These are phyloP conservation scores for Pantelozetes paolii DNA, from an alignment of 2,888 invertebrate genomes.

Conservation along the genomic window DNA sequence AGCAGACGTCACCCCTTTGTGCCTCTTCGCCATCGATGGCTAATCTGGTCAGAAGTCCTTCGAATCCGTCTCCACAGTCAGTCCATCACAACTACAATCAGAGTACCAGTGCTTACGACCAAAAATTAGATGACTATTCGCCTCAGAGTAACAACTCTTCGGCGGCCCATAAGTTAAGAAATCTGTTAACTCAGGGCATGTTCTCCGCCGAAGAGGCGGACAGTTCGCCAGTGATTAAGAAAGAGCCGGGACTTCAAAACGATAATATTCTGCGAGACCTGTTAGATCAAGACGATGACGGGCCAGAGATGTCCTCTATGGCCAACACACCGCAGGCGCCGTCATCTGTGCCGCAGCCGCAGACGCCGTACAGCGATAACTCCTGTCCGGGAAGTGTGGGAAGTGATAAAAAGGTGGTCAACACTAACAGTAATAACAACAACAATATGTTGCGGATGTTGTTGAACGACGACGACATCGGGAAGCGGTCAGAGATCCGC, in stretches of 20 bases:
- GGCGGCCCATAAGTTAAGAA: constrained; percentile 55
- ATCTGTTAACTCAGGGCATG: constrained; percentile 57
- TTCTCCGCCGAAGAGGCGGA: neutral
- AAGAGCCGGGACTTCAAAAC: constrained; percentile 46
- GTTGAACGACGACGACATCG: constrained; percentile 47
- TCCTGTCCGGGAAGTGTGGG: constrained; percentile 25
- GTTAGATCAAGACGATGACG: constrained; percentile 65
- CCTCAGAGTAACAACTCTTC: constrained; percentile 15
- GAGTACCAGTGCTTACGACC: constrained; percentile 7
- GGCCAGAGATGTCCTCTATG: constrained; percentile 48
- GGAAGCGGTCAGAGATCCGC: constrained; percentile 22
- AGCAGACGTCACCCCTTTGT: constrained; percentile 25
- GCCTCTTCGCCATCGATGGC: constrained; percentile 32
- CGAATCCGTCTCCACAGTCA: constrained; percentile 32
- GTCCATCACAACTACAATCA: constrained; percentile 11
- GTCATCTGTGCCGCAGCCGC: constrained; percentile 1
- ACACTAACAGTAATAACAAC: constrained; percentile 42
- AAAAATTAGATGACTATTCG: constrained; percentile 1
- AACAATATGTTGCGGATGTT: constrained; percentile 54
- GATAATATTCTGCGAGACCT: constrained; percentile 56
- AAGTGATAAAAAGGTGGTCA: constrained; percentile 1
- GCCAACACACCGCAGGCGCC: neutral
- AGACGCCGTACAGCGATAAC: constrained; percentile 1
- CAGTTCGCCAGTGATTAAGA: constrained; percentile 25
- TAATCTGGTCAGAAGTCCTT: constrained; percentile 34